phyloP scores from a whole-genome alignment of 1,140 invertebrate genomes.

The Formica exsecta region DNA sequence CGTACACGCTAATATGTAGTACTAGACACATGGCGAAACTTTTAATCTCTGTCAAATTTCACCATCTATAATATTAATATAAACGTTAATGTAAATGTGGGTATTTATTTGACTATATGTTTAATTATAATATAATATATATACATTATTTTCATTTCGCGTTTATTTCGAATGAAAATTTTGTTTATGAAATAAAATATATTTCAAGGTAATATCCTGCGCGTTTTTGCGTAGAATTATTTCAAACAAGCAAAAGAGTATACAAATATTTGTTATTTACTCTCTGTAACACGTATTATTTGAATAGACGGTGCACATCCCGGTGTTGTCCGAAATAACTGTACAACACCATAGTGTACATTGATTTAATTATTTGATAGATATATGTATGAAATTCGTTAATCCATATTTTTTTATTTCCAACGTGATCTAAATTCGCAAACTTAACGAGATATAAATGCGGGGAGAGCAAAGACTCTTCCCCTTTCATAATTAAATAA shows the following conservation, averaged over 20 bases:
- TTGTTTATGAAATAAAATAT: neutral
- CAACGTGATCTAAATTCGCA: neutral
- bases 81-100: neutral
- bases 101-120: neutral
- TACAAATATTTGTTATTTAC: constrained; percentile 12
- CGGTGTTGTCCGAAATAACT: neutral
- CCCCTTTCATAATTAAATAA: constrained; percentile 34
- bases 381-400: neutral
- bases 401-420: neutral
- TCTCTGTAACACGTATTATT: neutral
- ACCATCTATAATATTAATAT: neutral
- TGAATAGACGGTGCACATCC: neutral
- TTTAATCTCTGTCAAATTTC: neutral
- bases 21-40: too few relatives aligned
- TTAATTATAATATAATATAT: too few relatives aligned
- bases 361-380: constrained; percentile 20
- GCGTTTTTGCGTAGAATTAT: constrained; percentile 9
- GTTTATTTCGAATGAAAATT: neutral
- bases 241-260: constrained; percentile 4
- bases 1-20: neutral
- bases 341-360: neutral
- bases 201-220: neutral
- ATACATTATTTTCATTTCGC: too few relatives aligned
- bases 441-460: neutral
- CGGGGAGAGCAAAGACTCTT: neutral